Percentiles rank a stretch among this genome's conserved stretches.
These are phyloP conservation scores for Alosa alosa DNA, from an alignment of 2,113 vertebrate species.

Conservation along the genomic window DNA sequence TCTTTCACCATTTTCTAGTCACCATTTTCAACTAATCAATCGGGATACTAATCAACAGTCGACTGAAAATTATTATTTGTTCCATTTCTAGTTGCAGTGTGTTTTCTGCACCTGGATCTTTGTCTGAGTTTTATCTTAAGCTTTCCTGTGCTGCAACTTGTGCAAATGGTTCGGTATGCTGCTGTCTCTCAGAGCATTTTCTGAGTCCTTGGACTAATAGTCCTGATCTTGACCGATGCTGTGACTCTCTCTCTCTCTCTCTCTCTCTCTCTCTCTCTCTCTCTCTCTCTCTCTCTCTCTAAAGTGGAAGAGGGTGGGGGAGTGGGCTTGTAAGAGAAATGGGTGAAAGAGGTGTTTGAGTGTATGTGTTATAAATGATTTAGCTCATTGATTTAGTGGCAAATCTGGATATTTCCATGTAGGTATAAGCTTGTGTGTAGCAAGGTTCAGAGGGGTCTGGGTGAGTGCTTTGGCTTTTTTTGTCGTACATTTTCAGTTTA, in stretches of 20 bases:
- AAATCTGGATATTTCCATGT: neutral
- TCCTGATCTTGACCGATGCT: neutral
- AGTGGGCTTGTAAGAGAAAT: neutral
- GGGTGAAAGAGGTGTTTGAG: neutral
- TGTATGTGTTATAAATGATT: neutral
- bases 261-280: slow-evolving; percentile 14
- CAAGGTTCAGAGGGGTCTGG: neutral
- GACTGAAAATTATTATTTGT: no score
- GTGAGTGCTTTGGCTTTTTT: neutral
- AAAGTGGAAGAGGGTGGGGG: neutral
- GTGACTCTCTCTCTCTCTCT: slow-evolving; percentile 1
- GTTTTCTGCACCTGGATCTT: neutral
- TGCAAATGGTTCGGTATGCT: neutral
- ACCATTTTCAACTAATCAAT: no score
- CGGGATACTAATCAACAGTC: no score
- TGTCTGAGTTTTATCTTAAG: neutral
- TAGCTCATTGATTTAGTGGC: neutral
- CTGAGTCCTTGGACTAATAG: neutral
- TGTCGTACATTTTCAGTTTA: neutral
- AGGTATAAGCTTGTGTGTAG: neutral
- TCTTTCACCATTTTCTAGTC: no score
- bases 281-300: slow-evolving; percentile 14
- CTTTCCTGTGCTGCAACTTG: neutral
- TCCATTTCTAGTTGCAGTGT: neutral
- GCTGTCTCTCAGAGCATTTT: neutral